Conservation (phyloP, 2,888 invertebrate genomes). For the Choreutis nemorana region DNA sequence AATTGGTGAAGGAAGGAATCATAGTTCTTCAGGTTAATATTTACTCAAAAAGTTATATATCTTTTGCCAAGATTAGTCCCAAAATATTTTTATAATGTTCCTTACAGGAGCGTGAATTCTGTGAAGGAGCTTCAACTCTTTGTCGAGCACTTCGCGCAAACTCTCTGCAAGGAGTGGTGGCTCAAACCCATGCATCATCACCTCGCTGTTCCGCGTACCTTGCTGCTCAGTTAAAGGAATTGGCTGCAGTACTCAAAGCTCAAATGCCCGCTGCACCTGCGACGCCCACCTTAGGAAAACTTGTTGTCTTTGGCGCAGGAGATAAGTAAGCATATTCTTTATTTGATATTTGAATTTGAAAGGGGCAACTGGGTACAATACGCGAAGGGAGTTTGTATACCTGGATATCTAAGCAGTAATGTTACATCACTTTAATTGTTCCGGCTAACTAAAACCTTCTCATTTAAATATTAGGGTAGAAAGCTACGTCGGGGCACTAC, state of each 20-base stretch:
- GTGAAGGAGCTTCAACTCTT: slow-evolving; percentile 80
- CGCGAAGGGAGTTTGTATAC: too few relatives aligned
- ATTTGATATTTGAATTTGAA: too few relatives aligned
- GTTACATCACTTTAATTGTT: background rate
- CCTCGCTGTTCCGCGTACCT: slow-evolving; percentile 82
- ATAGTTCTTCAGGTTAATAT: slow-evolving; percentile 52
- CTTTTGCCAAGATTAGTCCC: background rate
- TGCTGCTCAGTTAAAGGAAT: slow-evolving; percentile 64
- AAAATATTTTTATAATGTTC: background rate
- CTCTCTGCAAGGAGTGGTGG: slow-evolving; percentile 75
- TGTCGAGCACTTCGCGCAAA: slow-evolving; percentile 72
- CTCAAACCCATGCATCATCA: slow-evolving; percentile 81
- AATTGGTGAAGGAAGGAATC: slow-evolving; percentile 45
- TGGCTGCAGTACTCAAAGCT: slow-evolving; percentile 41
- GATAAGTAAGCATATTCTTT: slow-evolving; percentile 55
- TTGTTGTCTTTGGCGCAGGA: slow-evolving; percentile 58
- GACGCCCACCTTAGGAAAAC: slow-evolving; percentile 45
- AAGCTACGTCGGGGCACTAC: slow-evolving; percentile 75
- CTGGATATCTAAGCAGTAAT: background rate
- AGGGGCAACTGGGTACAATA: too few relatives aligned
- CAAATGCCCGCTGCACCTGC: slow-evolving; percentile 37
- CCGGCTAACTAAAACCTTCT: background rate
- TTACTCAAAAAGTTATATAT: background rate
- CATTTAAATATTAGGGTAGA: slow-evolving; percentile 41
- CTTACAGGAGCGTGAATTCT: slow-evolving; percentile 78